phyloP scores from a whole-genome alignment of 2,797 vertebrate genomes.

The Phataginus tricuspis region DNA sequence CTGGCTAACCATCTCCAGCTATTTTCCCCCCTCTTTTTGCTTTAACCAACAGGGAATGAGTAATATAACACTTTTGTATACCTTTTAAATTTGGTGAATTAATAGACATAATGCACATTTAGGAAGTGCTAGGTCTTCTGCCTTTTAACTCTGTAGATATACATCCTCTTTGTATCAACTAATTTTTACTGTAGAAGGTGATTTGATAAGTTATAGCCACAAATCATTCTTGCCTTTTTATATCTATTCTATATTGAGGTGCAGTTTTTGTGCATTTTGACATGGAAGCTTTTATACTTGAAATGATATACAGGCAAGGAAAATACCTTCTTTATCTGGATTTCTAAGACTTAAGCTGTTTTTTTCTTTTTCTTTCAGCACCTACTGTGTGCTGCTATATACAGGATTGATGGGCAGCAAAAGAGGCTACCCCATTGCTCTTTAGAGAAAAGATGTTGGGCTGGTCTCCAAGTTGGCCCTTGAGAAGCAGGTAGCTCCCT shows the following conservation, averaged over 20 bases:
- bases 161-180: conserved; percentile 5
- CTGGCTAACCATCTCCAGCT: background rate
- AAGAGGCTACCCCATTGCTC: background rate
- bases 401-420: background rate
- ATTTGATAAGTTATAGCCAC: background rate
- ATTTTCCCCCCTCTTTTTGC: background rate
- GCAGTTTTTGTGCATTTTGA: conserved; percentile 45
- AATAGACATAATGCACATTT: background rate
- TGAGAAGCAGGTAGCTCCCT: conserved; percentile 5
- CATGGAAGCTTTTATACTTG: conserved; percentile 45
- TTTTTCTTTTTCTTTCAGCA: background rate
- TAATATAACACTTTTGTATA: background rate
- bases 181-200: conserved; percentile 33
- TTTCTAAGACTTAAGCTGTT: conserved; percentile 32
- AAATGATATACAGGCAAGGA: conserved; percentile 46
- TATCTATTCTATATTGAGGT: background rate
- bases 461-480: background rate
- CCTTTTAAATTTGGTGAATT: conserved; percentile 33
- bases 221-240: conserved; percentile 38
- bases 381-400: background rate
- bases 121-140: background rate
- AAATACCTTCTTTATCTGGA: conserved; percentile 36
- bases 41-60: background rate
- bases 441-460: background rate
- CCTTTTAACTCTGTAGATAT: background rate